phyloP scores from a whole-genome alignment of 1,140 invertebrate genomes.

The Pseudomyrmex sp. region DNA sequence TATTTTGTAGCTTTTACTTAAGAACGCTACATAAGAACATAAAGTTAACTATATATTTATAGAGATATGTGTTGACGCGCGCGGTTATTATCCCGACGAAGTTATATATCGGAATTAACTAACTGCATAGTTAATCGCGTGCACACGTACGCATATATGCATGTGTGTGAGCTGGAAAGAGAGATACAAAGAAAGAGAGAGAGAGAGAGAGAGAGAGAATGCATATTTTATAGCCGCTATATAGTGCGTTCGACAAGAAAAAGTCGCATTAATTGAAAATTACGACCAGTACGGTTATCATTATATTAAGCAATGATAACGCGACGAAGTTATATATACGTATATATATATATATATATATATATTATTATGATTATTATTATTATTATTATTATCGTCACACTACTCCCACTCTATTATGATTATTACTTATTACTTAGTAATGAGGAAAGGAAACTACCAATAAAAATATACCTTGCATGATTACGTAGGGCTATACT shows the following conservation, averaged over 20 bases:
- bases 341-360: too few species aligned
- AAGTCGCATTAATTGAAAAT: constrained; percentile 44
- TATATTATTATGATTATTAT: constrained; percentile 27
- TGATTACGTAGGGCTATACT: constrained; percentile 82
- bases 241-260: constrained; percentile 45
- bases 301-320: constrained; percentile 51
- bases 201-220: constrained; percentile 10
- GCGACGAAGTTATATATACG: constrained; percentile 24
- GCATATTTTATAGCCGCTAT: constrained; percentile 29
- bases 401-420: constrained; percentile 46
- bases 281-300: constrained; percentile 46
- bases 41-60: constrained; percentile 85
- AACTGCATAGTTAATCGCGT: constrained; percentile 38
- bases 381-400: constrained; percentile 31
- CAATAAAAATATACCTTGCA: constrained; percentile 76
- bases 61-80: constrained; percentile 81
- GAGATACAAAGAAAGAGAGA: not conserved
- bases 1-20: constrained; percentile 82
- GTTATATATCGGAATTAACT: constrained; percentile 71
- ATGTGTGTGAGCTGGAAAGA: not conserved
- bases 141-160: constrained; percentile 12
- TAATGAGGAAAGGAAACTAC: constrained; percentile 62
- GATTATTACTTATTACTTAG: constrained; percentile 63
- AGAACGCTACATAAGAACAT: constrained; percentile 68
- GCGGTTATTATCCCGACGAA: constrained; percentile 69